These are phyloP conservation scores for Homarus gammarus DNA, from an alignment of 2,888 invertebrate species.

Conservation along the genomic window DNA sequence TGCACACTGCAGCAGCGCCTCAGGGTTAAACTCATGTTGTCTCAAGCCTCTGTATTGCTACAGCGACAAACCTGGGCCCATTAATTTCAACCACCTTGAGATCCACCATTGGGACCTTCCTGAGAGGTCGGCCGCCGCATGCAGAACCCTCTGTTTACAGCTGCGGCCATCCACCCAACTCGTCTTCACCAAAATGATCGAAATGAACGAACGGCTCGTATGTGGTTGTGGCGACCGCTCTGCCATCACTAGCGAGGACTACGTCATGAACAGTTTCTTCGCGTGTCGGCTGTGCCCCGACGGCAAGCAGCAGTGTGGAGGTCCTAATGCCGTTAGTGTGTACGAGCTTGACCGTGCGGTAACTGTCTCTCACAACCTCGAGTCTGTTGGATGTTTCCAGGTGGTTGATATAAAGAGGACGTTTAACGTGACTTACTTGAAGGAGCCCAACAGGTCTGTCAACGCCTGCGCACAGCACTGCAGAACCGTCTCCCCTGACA, in stretches of 20 bases:
- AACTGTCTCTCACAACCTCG: not conserved
- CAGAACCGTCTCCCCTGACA: too few relatives aligned
- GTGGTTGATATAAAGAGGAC: too few relatives aligned
- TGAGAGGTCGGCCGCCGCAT: conserved; percentile 36
- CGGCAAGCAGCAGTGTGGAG: conserved; percentile 15
- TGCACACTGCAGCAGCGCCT: too few relatives aligned
- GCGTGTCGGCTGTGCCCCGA: not conserved
- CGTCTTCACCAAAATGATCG: conserved; percentile 29
- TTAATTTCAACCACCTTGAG: not conserved
- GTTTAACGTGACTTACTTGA: too few relatives aligned
- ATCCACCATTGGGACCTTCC: conserved; percentile 26
- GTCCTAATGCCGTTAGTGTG: not conserved
- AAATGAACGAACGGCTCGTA: conserved; percentile 26
- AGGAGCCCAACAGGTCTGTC: not conserved
- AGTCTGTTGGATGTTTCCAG: not conserved
- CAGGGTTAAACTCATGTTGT: not conserved
- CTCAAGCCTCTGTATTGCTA: not conserved
- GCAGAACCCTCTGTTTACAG: conserved; percentile 8
- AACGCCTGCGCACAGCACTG: not conserved
- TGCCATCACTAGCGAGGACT: not conserved
- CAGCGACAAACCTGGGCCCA: not conserved
- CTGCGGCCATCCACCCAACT: not conserved
- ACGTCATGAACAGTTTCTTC: not conserved
- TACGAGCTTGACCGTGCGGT: conserved; percentile 3
- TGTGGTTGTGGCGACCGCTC: conserved; percentile 39